These are phyloP conservation scores for Torymus aiolomorphi DNA, from an alignment of 2,888 invertebrate genomes.

Conservation along the genomic window DNA sequence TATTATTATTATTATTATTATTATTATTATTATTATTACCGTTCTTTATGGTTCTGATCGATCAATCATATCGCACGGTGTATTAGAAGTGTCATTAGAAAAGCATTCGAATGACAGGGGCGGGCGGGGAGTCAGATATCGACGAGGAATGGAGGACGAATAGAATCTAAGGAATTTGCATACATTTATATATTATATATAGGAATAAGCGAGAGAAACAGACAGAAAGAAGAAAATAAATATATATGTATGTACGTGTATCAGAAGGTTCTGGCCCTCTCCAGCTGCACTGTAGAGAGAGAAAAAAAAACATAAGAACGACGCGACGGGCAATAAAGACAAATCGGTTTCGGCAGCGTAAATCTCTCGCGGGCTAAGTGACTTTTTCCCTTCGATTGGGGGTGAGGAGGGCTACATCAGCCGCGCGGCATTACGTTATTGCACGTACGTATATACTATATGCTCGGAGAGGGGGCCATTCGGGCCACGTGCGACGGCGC, in stretches of 20 bases:
- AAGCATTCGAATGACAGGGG: constrained; percentile 15
- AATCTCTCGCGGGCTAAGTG: constrained; percentile 6
- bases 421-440: constrained; percentile 62
- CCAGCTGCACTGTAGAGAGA: not conserved
- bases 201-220: too few relatives aligned
- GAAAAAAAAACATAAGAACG: not conserved
- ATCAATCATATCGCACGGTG: not conserved
- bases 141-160: constrained; percentile 17
- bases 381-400: constrained; percentile 2
- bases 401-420: too few relatives aligned
- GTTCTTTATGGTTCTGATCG: not conserved
- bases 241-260: too few relatives aligned
- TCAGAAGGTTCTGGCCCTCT: not conserved
- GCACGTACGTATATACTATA: constrained; percentile 60
- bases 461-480: constrained; percentile 63
- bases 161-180: constrained; percentile 16
- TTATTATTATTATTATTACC: not conserved
- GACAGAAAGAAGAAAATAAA: too few relatives aligned
- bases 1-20: not conserved
- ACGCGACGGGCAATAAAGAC: constrained; percentile 2
- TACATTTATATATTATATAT: not conserved
- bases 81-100: constrained; percentile 19
- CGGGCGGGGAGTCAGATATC: not conserved
- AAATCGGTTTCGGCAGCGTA: constrained; percentile 12
- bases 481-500: constrained; percentile 68